Evolutionary conservation across 1,140 invertebrate species (phyloP).

Genomic region (Cataglyphis hispanica): DNA sequence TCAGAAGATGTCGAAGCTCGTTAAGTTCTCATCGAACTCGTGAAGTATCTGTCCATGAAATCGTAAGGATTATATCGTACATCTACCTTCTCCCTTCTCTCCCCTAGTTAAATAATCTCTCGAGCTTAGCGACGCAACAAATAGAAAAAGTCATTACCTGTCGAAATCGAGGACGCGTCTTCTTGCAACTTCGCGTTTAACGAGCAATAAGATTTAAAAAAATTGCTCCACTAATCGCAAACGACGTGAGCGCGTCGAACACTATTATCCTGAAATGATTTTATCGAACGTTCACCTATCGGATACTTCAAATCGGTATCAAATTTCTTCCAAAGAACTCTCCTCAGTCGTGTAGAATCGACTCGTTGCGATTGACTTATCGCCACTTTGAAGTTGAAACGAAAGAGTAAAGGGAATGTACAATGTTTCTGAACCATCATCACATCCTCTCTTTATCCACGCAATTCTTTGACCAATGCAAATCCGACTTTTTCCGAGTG

Average conservation of each 20-base stretch:
- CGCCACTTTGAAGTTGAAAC: constrained; percentile 4
- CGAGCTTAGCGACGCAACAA: constrained; percentile 33
- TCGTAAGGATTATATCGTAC: constrained; percentile 57
- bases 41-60: constrained; percentile 63
- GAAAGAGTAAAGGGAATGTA: constrained; percentile 36
- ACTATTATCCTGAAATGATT: constrained; percentile 63
- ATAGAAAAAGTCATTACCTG: constrained; percentile 52
- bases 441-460: constrained; percentile 15
- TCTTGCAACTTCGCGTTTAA: constrained; percentile 45
- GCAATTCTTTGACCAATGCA: constrained; percentile 53
- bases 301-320: constrained; percentile 40
- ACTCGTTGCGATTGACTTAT: constrained; percentile 49
- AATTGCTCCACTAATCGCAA: constrained; percentile 19
- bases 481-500: background rate
- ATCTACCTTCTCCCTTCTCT: constrained; percentile 20
- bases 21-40: constrained; percentile 74
- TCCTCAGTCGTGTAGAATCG: constrained; percentile 49
- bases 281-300: constrained; percentile 34
- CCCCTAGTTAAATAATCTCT: constrained; percentile 55
- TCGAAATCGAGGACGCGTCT: constrained; percentile 45
- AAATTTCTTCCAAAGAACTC: constrained; percentile 35
- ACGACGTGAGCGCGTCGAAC: constrained; percentile 1
- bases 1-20: constrained; percentile 70
- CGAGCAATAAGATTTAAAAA: constrained; percentile 27
- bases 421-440: constrained; percentile 42